Evolutionary conservation across 2,113 vertebrate species (phyloP).

Genomic region (Hydropotes inermis): DNA sequence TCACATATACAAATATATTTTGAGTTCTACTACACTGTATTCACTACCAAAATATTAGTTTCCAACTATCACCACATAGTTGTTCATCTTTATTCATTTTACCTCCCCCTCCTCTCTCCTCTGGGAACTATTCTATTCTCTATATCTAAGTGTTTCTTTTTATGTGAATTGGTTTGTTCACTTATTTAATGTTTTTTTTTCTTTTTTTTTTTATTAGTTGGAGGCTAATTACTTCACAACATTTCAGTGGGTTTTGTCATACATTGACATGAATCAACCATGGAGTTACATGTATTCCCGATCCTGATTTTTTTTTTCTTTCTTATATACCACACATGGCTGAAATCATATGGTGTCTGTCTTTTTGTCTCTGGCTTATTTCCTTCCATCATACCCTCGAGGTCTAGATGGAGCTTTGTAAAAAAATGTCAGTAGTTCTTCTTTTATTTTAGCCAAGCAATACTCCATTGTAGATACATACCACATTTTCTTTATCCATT

Average conservation of each 20-base stretch:
- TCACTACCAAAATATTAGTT: not conserved
- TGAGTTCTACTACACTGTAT: not conserved
- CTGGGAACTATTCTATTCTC: not conserved
- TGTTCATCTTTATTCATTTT: not conserved
- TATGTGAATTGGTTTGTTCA: not conserved
- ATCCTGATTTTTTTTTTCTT: not conserved
- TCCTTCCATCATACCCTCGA: not conserved
- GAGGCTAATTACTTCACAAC: too few relatives aligned
- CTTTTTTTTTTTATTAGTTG: too few relatives aligned
- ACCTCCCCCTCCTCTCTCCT: not conserved
- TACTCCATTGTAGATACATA: not conserved
- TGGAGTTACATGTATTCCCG: too few relatives aligned
- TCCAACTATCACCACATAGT: not conserved
- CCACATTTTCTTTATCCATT: not conserved
- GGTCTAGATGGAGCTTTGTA: not conserved
- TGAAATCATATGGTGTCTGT: not conserved
- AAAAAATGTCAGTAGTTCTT: not conserved
- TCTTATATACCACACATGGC: not conserved
- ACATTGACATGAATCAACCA: too few relatives aligned
- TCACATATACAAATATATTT: not conserved
- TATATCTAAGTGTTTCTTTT: not conserved
- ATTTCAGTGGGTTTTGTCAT: too few relatives aligned
- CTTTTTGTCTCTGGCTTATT: not conserved
- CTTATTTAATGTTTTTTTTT: not conserved
- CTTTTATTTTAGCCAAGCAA: not conserved